phyloP scores from a whole-genome alignment of 2,888 invertebrate species.

The Drosophila mulleri region DNA sequence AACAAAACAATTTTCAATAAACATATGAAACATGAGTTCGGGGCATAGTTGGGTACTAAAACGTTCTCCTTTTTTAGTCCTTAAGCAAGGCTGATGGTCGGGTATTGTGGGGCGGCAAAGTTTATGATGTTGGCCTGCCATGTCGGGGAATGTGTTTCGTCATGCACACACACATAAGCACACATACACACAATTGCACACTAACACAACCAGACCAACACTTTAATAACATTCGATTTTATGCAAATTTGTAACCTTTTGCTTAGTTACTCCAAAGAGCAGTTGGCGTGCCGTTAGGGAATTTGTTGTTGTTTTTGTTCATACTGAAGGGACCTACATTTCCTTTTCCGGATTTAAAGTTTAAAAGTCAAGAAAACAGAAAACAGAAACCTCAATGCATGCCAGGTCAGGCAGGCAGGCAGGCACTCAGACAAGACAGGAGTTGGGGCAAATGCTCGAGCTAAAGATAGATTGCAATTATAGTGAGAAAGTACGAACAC shows the following conservation, averaged over 20 bases:
- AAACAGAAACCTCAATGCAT: slow-evolving; percentile 52
- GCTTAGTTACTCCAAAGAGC: slow-evolving; percentile 36
- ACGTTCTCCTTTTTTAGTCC: slow-evolving; percentile 26
- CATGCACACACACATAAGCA: slow-evolving; percentile 10
- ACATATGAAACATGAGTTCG: slow-evolving; percentile 24
- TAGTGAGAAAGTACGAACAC: slow-evolving; percentile 18
- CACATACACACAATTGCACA: slow-evolving; percentile 1
- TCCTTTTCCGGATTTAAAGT: slow-evolving; percentile 69
- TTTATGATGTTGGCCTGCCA: slow-evolving; percentile 49
- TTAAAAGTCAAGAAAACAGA: slow-evolving; percentile 65
- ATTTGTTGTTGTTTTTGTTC: slow-evolving; percentile 20
- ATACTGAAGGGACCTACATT: slow-evolving; percentile 41
- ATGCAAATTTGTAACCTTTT: slow-evolving; percentile 75
- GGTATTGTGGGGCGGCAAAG: slow-evolving; percentile 25
- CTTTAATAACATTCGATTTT: slow-evolving; percentile 67
- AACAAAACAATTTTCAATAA: background rate
- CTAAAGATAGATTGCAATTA: slow-evolving; percentile 66
- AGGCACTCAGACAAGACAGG: slow-evolving; percentile 2
- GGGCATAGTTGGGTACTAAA: slow-evolving; percentile 35
- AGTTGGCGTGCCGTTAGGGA: slow-evolving; percentile 61
- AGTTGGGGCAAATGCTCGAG: slow-evolving; percentile 11
- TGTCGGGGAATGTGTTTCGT: slow-evolving; percentile 50
- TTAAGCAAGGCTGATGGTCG: slow-evolving; percentile 30
- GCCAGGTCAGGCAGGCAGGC: slow-evolving; percentile 28
- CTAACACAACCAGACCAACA: slow-evolving; percentile 15